A percentile compares a stretch with the other conserved stretches of the same genome.
Evolutionary conservation across 2,888 invertebrate species (phyloP).

Genomic region (Drosophila setosimentum): DNA sequence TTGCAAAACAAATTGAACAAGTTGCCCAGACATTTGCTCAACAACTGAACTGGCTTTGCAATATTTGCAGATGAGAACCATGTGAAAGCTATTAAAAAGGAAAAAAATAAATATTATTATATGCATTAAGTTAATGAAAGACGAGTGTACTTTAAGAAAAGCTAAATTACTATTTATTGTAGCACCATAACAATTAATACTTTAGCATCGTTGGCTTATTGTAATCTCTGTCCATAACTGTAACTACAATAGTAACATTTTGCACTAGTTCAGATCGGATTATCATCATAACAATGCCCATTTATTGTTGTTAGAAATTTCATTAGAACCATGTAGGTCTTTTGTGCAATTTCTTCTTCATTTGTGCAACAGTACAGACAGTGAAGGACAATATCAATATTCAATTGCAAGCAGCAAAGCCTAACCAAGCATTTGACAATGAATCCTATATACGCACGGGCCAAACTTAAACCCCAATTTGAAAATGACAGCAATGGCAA

Average conservation of each 20-base stretch:
- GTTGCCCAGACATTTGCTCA: conserved; percentile 12
- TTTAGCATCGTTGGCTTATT: conserved; percentile 23
- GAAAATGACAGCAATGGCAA: conserved; percentile 40
- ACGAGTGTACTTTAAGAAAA: background rate
- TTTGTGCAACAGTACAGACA: conserved; percentile 17
- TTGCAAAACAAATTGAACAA: conserved; percentile 1
- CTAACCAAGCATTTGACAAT: conserved; percentile 29
- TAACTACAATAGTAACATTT: conserved; percentile 21
- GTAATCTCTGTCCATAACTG: conserved; percentile 25
- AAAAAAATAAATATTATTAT: background rate
- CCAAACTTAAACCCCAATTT: conserved; percentile 34
- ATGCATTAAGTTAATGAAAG: background rate
- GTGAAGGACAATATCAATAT: conserved; percentile 33
- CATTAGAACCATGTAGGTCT: conserved; percentile 30
- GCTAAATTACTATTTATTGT: conserved; percentile 8
- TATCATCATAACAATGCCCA: conserved; percentile 42
- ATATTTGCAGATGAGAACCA: conserved; percentile 1
- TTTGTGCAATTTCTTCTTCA: conserved; percentile 17
- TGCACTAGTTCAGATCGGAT: conserved; percentile 27
- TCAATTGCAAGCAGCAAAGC: conserved; percentile 40
- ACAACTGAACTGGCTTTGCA: conserved; percentile 7
- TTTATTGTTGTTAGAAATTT: conserved; percentile 48
- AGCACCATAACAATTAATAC: conserved; percentile 14
- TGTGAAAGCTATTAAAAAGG: background rate
- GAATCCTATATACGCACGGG: conserved; percentile 6